Conservation (phyloP, 2,888 invertebrate genomes). For the Aelia acuminata region DNA sequence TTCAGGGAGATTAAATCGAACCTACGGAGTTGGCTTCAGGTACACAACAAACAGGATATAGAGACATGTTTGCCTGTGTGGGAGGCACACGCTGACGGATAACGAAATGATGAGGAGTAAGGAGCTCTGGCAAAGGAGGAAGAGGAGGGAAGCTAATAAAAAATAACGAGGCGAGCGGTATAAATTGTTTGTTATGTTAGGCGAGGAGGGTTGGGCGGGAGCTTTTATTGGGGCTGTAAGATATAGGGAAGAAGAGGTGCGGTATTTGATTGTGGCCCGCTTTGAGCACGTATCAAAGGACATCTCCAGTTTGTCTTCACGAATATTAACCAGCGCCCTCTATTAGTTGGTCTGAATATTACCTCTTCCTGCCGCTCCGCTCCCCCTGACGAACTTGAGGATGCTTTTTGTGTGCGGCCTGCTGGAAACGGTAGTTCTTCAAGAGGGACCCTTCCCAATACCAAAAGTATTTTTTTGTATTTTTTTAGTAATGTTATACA, state of each 20-base stretch:
- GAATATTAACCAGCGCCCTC: conserved; percentile 55
- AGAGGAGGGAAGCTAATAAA: conserved; percentile 58
- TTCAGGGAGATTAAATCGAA: not conserved
- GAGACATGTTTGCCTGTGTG: conserved; percentile 8
- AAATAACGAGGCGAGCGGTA: conserved; percentile 58
- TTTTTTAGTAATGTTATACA: too few species aligned
- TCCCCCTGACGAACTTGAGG: not conserved
- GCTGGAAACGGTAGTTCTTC: not conserved
- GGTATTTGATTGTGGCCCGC: conserved; percentile 51
- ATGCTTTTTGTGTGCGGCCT: not conserved
- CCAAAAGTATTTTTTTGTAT: not conserved
- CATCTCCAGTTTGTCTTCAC: conserved; percentile 43
- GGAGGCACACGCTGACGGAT: conserved; percentile 26
- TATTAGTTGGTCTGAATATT: conserved; percentile 52
- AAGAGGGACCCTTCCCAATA: not conserved
- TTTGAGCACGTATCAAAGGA: conserved; percentile 52
- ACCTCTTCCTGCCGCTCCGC: not conserved
- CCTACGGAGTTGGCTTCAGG: not conserved
- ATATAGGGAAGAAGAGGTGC: conserved; percentile 15
- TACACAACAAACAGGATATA: conserved; percentile 17
- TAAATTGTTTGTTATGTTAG: conserved; percentile 61
- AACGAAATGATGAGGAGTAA: conserved; percentile 21
- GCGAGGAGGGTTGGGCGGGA: not conserved
- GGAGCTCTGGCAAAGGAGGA: not conserved
- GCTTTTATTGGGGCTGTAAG: conserved; percentile 48